Base-by-base conservation (phyloP, 2,888 invertebrate species). In the Periphyllus acericola region DNA sequence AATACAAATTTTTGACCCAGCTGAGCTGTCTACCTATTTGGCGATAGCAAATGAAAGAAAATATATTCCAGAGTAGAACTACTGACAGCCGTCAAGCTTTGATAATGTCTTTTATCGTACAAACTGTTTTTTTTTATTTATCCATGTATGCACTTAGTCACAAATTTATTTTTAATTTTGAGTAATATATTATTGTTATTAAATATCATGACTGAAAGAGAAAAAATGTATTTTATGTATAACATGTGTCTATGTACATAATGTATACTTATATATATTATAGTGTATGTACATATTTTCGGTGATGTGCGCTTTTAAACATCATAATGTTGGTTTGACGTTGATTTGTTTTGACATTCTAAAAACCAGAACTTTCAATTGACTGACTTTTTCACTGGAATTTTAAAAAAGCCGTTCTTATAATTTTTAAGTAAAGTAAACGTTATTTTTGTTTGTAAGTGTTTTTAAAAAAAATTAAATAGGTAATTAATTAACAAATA, bases 81-180 rank as follows among this genome's bases (percentile, higher is more conserved):
- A 68, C 46, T 46, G 68, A 81, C 81, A 68, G 68, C 32, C 81
- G 46, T 81, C 81, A 68, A 40, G 29, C 32, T 68, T 68, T 68
- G 29, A 40, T 81, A 68, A 81, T 19, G 40, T 36, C n/a, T 72
- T 71, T 80, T 80, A 66, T 66, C 55, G 19, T 55, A 6, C 55
- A 25, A 21, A 55, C 55, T 11, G 52, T 1, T 2, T 34, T 4
- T 71, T 32, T 29, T 19, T 36, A 72, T 72, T 21, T 36, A 25
- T 74, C 17, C 74, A 9, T 36, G 36, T 36, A 6, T 36, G 6
- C 5, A 36, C 25, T 60, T 25, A 36, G 8, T 25, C 3, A 25
- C 21, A 5, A 17, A 17, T 71, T 4, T 74, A 29, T 68, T 68
- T 68, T 71, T 46, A 46, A 71, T 71, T 71, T 32, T 71, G 46